Evolutionary conservation across 2,888 invertebrate genomes (phyloP), one percentile per base, ranked within the genome.

Genomic region (Caenorhabditis zanzibari): DNA sequence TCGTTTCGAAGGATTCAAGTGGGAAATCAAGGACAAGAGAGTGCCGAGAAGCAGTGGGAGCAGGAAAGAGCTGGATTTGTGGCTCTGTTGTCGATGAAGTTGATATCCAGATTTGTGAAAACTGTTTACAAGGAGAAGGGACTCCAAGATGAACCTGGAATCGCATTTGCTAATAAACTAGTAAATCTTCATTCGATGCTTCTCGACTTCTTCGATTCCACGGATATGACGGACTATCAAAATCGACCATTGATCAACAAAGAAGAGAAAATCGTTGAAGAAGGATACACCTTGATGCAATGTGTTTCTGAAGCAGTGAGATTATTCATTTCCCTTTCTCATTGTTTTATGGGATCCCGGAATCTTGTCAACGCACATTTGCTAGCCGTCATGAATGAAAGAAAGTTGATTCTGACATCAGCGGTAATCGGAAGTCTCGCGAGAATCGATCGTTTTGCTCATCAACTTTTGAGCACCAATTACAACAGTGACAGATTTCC

Each of bases 331-430:
- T 94, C 96, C 3, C 97, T 97, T 92, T 98, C 97, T 92, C 96
- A 97, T 93, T 96, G 96, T 0, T 98, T 98, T 93, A 97, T 96
- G 93, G 97, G 98, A 0, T 97, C 97, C 14, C 26, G 73, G 35
- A 75, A 32, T 32, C 61, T 88, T 14, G 74, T 86, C 16, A 74
- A 83, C 7, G 82, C 84, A 49, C 85, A 84, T 41, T 69, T 90
- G 32, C 56, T 81, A 10, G 80, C 80, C 24, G 77, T 85, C 38
- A 85, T 87, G 77, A 68, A 73, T 44, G 44, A 75, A 66, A 54
- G 72, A 7, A 19, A 22, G 14, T 7, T 66, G 44, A 52, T 83
- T 52, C 52, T 84, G 44, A 85, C 85, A 2, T 80, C 82, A 6
- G 84, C 87, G 1, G 84, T 87, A 1, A 54, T 87, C 41, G 87